These are phyloP conservation scores for Apantesis nais DNA, from an alignment of 2,888 invertebrate genomes.

Conservation along the genomic window DNA sequence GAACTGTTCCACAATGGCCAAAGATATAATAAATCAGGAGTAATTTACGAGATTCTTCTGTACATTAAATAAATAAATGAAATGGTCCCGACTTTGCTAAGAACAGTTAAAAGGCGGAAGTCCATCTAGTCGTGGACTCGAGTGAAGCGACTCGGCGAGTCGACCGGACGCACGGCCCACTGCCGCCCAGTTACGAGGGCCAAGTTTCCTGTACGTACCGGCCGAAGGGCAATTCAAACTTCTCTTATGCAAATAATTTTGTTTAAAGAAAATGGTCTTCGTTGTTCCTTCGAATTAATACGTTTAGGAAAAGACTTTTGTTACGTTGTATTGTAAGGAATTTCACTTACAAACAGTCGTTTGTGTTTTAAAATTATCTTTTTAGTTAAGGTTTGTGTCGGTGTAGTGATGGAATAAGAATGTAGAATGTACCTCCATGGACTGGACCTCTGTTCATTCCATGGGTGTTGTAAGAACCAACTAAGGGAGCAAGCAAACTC, in stretches of 20 bases:
- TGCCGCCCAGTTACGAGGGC: conserved; percentile 68
- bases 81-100: conserved; percentile 45
- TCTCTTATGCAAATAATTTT: conserved; percentile 55
- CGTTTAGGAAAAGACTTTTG: not conserved
- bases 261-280: conserved; percentile 44
- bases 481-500: too few relatives aligned
- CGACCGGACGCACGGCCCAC: conserved; percentile 69
- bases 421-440: too few relatives aligned
- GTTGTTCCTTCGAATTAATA: conserved; percentile 2
- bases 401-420: too few relatives aligned
- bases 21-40: conserved; percentile 46
- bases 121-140: conserved; percentile 71
- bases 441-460: too few relatives aligned
- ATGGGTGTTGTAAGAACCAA: too few relatives aligned
- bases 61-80: conserved; percentile 46
- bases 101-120: conserved; percentile 79
- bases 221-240: conserved; percentile 49
- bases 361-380: too few relatives aligned
- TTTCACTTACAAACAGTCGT: not conserved
- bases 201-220: conserved; percentile 63
- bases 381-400: too few relatives aligned
- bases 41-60: conserved; percentile 40
- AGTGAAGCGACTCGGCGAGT: conserved; percentile 55
- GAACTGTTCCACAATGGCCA: conserved; percentile 33
- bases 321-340: not conserved